Conservation (phyloP, 1,140 invertebrate species). For the Sycobia sp. region DNA sequence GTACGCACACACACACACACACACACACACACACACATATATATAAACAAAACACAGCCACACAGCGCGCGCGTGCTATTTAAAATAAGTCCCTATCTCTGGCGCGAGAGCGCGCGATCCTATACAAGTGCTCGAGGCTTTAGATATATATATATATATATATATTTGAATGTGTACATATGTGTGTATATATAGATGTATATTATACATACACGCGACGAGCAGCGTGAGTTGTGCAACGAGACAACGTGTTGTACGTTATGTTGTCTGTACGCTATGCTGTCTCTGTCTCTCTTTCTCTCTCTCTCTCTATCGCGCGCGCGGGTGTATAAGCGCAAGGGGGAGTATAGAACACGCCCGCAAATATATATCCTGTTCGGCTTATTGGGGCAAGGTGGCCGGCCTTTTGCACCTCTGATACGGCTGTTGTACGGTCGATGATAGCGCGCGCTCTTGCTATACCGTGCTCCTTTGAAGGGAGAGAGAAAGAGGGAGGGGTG, state of each 20-base stretch:
- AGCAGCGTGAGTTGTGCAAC: background rate
- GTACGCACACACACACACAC: too few species aligned
- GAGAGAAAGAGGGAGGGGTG: background rate
- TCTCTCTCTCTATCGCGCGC: slow-evolving; percentile 28
- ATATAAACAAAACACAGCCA: too few species aligned
- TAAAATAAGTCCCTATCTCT: too few species aligned
- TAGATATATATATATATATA: too few species aligned
- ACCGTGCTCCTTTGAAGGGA: too few species aligned
- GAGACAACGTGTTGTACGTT: background rate
- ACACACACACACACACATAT: too few species aligned
- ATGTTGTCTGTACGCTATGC: slow-evolving; percentile 46
- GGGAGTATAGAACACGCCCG: too few species aligned
- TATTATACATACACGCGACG: background rate
- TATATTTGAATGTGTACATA: too few species aligned
- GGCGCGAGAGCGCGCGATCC: too few species aligned
- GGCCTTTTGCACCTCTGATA: slow-evolving; percentile 48
- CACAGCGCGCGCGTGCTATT: too few species aligned
- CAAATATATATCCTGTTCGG: slow-evolving; percentile 56
- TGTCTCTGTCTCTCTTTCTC: slow-evolving; percentile 47
- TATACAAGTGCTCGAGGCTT: too few species aligned
- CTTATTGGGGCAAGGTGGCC: slow-evolving; percentile 60
- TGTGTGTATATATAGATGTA: too few species aligned
- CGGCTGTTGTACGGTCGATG: slow-evolving; percentile 47
- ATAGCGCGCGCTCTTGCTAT: slow-evolving; percentile 35
- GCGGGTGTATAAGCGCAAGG: slow-evolving; percentile 29